phyloP scores from a whole-genome alignment of 2,888 invertebrate species.

The Molorchus minor region DNA sequence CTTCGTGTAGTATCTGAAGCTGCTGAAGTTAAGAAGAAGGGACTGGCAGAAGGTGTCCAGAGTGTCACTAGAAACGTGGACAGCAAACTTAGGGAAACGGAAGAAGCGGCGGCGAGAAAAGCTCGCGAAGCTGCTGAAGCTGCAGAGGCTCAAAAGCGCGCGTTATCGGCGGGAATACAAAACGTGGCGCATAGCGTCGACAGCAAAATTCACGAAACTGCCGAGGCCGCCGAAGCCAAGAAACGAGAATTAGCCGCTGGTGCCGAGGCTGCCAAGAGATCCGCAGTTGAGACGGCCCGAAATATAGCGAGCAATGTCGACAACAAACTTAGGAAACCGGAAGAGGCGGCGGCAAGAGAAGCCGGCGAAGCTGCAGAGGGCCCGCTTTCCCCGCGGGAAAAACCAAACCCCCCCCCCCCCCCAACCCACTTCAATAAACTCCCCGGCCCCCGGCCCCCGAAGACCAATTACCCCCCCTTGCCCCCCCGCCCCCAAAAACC shows the following conservation, averaged over 20 bases:
- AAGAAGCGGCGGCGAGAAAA: conserved; percentile 37
- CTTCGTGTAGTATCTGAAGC: conserved; percentile 38
- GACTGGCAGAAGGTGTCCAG: conserved; percentile 35
- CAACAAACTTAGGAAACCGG: conserved; percentile 30
- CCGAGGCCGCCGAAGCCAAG: conserved; percentile 27
- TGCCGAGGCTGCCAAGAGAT: conserved; percentile 15
- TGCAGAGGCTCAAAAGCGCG: conserved; percentile 29
- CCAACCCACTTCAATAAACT: too few species aligned
- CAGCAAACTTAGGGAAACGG: conserved; percentile 70
- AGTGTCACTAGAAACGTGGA: conserved; percentile 63
- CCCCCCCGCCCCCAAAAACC: too few species aligned
- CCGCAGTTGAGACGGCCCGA: conserved; percentile 9
- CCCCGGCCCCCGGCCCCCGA: too few species aligned
- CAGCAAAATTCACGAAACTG: conserved; percentile 24
- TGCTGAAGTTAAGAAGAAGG: conserved; percentile 35
- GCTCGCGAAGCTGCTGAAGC: conserved; percentile 36
- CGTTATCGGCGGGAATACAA: conserved; percentile 28
- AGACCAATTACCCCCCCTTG: too few species aligned
- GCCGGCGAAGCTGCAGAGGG: conserved; percentile 65
- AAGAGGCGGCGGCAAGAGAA: conserved; percentile 27
- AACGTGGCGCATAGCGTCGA: conserved; percentile 28
- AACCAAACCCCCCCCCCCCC: too few species aligned
- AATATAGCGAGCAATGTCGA: conserved; percentile 31
- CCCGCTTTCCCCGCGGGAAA: conserved; percentile 59
- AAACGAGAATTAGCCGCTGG: conserved; percentile 28